These are phyloP conservation scores for Anguilla pacifica DNA, from an alignment of 2,797 vertebrate genomes.

Conservation along the genomic window DNA sequence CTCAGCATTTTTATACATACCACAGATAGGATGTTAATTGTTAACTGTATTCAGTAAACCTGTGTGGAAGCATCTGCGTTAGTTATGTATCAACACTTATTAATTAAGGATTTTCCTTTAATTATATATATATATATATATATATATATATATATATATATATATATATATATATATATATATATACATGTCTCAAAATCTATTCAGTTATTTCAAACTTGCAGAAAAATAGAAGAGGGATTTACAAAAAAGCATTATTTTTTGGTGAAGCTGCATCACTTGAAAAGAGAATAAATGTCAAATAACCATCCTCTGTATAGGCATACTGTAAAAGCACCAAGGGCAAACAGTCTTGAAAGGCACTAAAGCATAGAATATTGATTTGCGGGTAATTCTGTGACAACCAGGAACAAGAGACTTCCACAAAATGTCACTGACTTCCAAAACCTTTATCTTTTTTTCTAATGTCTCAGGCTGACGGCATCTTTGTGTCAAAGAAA, in stretches of 20 bases:
- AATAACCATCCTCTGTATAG: background rate
- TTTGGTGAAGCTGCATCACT: background rate
- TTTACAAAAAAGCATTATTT: background rate
- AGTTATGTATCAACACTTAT: too few relatives aligned
- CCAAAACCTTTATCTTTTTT: background rate
- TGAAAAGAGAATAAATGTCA: background rate
- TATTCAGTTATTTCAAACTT: too few relatives aligned
- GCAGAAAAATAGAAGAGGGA: too few relatives aligned
- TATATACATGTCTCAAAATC: too few relatives aligned
- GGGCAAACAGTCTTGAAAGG: background rate
- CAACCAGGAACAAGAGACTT: conserved; percentile 4
- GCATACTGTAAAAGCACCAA: background rate
- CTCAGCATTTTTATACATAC: too few relatives aligned
- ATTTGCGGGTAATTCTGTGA: background rate
- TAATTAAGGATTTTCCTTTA: too few relatives aligned
- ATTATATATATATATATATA: too few relatives aligned
- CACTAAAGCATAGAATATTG: background rate
- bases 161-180: too few relatives aligned
- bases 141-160: too few relatives aligned
- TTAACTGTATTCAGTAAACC: too few relatives aligned
- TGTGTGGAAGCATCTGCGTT: too few relatives aligned
- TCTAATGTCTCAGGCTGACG: background rate
- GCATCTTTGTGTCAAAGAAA: background rate
- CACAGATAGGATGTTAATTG: too few relatives aligned
- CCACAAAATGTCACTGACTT: background rate